Evolutionary conservation across 2,888 invertebrate genomes (phyloP).

Genomic region (Torymus aiolomorphi): DNA sequence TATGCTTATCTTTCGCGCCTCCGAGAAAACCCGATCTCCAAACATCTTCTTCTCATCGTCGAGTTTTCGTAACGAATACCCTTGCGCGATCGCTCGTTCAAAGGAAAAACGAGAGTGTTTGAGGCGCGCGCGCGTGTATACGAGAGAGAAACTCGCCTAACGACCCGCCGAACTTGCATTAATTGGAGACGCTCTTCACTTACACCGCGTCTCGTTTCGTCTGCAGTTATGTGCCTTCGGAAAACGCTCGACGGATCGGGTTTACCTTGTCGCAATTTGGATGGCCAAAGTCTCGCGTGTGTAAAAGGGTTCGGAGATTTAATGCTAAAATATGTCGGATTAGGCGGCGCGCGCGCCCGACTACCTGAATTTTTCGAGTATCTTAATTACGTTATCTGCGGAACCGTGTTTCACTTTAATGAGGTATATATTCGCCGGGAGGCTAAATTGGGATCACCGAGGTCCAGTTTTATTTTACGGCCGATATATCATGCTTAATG

Average conservation of each 20-base stretch:
- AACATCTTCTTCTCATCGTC: constrained; percentile 36
- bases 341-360: too few species aligned
- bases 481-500: too few species aligned
- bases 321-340: too few species aligned
- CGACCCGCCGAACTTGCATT: constrained; percentile 36
- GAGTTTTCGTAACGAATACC: constrained; percentile 17
- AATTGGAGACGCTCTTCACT: constrained; percentile 10
- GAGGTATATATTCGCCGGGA: too few species aligned
- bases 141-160: constrained; percentile 5
- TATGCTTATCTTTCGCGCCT: too few species aligned
- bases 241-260: background rate
- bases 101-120: constrained; percentile 23
- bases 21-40: background rate
- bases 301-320: too few species aligned
- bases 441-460: too few species aligned
- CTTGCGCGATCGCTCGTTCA: constrained; percentile 7
- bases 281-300: too few species aligned
- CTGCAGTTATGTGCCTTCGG: background rate
- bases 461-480: too few species aligned
- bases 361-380: background rate
- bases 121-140: background rate
- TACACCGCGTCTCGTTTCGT: background rate
- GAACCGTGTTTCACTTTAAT: too few species aligned
- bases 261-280: constrained; percentile 27
- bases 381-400: constrained; percentile 17